phyloP scores from a whole-genome alignment of 2,113 vertebrate species.

The Montifringilla adamsi region DNA sequence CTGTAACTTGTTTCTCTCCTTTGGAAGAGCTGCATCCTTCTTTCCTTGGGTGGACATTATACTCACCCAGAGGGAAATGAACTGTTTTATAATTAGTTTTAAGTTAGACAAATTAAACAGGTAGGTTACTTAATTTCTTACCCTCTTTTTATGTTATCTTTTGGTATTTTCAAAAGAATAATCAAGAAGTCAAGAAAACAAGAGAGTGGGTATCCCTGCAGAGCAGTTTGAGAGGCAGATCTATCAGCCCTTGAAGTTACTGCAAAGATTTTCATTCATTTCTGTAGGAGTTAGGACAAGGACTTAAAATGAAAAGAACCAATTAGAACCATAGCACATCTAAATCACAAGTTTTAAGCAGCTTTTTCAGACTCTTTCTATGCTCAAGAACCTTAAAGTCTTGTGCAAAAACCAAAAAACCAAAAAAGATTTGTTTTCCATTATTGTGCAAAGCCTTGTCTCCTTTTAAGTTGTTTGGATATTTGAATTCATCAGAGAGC shows the following conservation, averaged over 20 bases:
- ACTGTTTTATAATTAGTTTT: not conserved
- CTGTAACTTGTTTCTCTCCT: not conserved
- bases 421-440: not conserved
- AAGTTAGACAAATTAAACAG: not conserved
- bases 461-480: not conserved
- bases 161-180: not conserved
- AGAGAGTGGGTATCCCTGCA: not conserved
- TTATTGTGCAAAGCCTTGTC: not conserved
- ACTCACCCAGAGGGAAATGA: not conserved
- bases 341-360: slow-evolving; percentile 16
- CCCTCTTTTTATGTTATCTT: not conserved
- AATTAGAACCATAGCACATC: not conserved
- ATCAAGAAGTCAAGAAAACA: not conserved
- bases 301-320: not conserved
- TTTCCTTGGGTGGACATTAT: not conserved
- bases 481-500: not conserved
- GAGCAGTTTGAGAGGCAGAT: not conserved
- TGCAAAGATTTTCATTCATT: not conserved
- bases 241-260: not conserved
- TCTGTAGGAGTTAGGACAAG: not conserved
- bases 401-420: not conserved
- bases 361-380: not conserved
- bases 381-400: not conserved
- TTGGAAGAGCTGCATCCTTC: not conserved
- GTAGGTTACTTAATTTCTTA: not conserved